Conservation (phyloP, 1,140 invertebrate genomes). For the Leptonema lineaticorne region DNA sequence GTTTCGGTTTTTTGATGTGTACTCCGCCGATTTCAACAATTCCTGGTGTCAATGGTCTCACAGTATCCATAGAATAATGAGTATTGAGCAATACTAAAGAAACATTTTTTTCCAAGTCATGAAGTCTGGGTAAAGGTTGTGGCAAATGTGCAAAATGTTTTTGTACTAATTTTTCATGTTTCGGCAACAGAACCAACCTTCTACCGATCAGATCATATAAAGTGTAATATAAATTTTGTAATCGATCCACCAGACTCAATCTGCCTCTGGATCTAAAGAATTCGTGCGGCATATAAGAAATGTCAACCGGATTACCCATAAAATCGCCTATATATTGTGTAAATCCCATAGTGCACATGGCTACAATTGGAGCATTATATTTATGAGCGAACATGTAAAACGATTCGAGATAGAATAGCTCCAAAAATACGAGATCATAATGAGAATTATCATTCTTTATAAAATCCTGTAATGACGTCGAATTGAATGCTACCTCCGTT, state of each 20-base stretch:
- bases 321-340: slow-evolving; percentile 49
- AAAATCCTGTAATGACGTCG: slow-evolving; percentile 42
- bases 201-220: slow-evolving; percentile 37
- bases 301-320: slow-evolving; percentile 50
- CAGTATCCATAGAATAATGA: slow-evolving; percentile 53
- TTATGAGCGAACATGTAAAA: slow-evolving; percentile 52
- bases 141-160: slow-evolving; percentile 44
- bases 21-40: slow-evolving; percentile 57
- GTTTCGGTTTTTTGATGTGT: slow-evolving; percentile 49
- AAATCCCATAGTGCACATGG: slow-evolving; percentile 48
- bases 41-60: slow-evolving; percentile 53
- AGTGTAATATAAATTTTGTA: slow-evolving; percentile 32
- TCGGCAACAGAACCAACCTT: slow-evolving; percentile 34
- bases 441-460: slow-evolving; percentile 46
- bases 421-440: slow-evolving; percentile 49
- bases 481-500: slow-evolving; percentile 39
- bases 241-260: slow-evolving; percentile 34
- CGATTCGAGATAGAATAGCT: slow-evolving; percentile 51
- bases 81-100: slow-evolving; percentile 59
- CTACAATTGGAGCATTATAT: slow-evolving; percentile 49
- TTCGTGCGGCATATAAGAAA: slow-evolving; percentile 39
- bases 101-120: slow-evolving; percentile 56
- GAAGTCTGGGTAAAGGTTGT: slow-evolving; percentile 46
- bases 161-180: slow-evolving; percentile 43
- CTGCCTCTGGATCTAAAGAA: slow-evolving; percentile 25